Base-by-base conservation (phyloP, 2,797 vertebrate species). In the Cirrhinus mrigala region DNA sequence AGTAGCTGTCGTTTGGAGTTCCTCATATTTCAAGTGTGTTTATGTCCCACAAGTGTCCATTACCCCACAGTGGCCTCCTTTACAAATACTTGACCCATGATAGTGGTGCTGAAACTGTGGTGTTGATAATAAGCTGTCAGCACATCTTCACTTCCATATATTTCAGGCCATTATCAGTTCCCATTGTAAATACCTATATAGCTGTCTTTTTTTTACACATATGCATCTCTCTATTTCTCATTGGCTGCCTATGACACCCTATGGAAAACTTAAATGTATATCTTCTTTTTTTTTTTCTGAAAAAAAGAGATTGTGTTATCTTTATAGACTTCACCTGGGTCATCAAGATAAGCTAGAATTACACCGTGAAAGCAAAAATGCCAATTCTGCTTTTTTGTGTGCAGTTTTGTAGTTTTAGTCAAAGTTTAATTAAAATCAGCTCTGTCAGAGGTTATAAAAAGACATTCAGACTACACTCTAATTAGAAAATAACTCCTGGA, bases 261-360 rank as follows among this genome's bases (percentile, higher is more conserved):
- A 18, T 37, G 1, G 11, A 33, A 10, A 24, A 48, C 29, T 15
- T 60, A 1, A 14, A n/a, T 15, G 1, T 9, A 22, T 58, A 71
- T 44, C 33, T 56, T 60, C 37, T 37, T 44, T 22, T 52, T 1
- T 50, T 87, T 58, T 79, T 22, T 75, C 40, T 33, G 46, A 64
- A 20, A 15, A 27, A 18, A 18, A 80, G 9, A 89, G 81, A 82
- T 16, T 6, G 8, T 20, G 85, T 90, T 86, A 86, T 78, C 14
- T 48, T 79, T 46, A 8, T 46, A 60, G 88, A 70, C 10, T n/a
- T 52, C 22, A 16, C 77, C 46, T 79, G 60, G n/a, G 52, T 50
- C 56, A 54, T 52, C 82, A 27, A 27, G 62, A 46, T 46, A 56
- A 46, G 27, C 44, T 2, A 52, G 64, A 58, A n/a, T 71, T 46